phyloP scores from a whole-genome alignment of 37 sponge, comb jelly and placozoan species.

The Diacarnus erythraeanus region DNA sequence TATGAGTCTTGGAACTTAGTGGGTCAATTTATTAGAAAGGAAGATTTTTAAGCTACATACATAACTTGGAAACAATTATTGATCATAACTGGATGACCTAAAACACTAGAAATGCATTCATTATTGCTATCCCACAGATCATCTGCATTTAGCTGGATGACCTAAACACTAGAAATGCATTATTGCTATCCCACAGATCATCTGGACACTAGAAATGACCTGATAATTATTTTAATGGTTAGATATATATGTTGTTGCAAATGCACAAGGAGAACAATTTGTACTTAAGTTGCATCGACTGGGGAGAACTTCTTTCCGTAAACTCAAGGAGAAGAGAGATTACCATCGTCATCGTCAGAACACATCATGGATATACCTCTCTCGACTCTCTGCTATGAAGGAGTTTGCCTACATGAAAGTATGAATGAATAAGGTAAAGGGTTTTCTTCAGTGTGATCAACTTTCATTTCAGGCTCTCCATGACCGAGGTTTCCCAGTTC shows the following conservation, averaged over 20 bases:
- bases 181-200: too few relatives aligned
- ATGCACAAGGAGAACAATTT: conserved; percentile 72
- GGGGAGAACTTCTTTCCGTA: conserved; percentile 93
- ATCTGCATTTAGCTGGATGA: too few relatives aligned
- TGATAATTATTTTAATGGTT: background rate
- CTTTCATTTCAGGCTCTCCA: conserved; percentile 72
- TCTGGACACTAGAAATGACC: background rate
- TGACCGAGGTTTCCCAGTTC: conserved; percentile 91
- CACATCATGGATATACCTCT: conserved; percentile 96
- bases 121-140: too few relatives aligned
- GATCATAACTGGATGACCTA: too few relatives aligned
- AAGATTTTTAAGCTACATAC: too few relatives aligned
- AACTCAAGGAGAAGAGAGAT: conserved; percentile 96
- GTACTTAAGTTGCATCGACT: conserved; percentile 92
- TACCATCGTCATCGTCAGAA: conserved; percentile 78
- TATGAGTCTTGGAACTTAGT: too few relatives aligned
- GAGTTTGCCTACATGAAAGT: conserved; percentile 97
- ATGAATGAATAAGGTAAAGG: too few relatives aligned
- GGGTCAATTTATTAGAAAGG: too few relatives aligned
- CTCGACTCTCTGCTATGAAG: conserved; percentile 88
- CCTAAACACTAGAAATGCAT: too few relatives aligned
- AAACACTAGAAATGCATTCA: too few relatives aligned
- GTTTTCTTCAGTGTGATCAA: too few relatives aligned
- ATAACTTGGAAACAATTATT: too few relatives aligned
- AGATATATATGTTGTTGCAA: conserved; percentile 96